A percentile compares a stretch with the other conserved stretches of the same genome.
Conservation (phyloP, 2,797 vertebrate species). For the Lophius americanus region DNA sequence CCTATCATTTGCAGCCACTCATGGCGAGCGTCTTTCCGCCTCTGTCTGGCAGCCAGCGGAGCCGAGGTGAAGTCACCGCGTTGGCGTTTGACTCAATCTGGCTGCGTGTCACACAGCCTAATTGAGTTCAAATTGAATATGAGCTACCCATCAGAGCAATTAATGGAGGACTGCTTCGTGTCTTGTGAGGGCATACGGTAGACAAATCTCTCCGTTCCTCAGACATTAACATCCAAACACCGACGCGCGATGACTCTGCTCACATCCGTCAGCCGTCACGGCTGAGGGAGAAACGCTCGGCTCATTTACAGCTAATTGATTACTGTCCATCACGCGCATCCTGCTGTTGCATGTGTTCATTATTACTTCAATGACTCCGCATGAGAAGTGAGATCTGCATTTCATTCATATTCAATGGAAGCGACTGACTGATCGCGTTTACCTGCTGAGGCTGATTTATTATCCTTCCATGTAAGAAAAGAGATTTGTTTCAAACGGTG, state of each 20-base stretch:
- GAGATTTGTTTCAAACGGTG: too few relatives aligned
- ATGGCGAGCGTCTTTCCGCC: too few relatives aligned
- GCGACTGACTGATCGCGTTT: background rate
- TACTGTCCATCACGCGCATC: background rate
- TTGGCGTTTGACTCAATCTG: constrained; percentile 26
- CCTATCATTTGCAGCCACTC: too few relatives aligned
- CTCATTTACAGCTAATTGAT: constrained; percentile 21
- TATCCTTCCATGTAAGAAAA: too few relatives aligned
- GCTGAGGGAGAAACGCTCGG: background rate
- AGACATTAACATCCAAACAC: constrained; percentile 30
- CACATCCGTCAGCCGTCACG: constrained; percentile 10
- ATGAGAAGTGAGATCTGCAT: background rate
- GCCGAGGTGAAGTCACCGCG: constrained; percentile 18
- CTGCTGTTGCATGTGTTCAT: background rate
- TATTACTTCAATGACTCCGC: background rate
- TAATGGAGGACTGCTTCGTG: constrained; percentile 44
- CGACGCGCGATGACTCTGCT: constrained; percentile 8
- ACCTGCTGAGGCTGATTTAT: too few relatives aligned
- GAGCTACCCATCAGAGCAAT: constrained; percentile 62
- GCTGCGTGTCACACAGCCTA: constrained; percentile 50
- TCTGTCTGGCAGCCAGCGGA: background rate
- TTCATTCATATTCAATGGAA: too few relatives aligned
- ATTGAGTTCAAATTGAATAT: constrained; percentile 76
- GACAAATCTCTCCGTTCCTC: constrained; percentile 39
- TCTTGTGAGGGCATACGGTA: constrained; percentile 32